Percentiles rank a stretch among this genome's conserved stretches.
Conservation (phyloP, 2,797 vertebrate genomes). For the Mergus octosetaceus region DNA sequence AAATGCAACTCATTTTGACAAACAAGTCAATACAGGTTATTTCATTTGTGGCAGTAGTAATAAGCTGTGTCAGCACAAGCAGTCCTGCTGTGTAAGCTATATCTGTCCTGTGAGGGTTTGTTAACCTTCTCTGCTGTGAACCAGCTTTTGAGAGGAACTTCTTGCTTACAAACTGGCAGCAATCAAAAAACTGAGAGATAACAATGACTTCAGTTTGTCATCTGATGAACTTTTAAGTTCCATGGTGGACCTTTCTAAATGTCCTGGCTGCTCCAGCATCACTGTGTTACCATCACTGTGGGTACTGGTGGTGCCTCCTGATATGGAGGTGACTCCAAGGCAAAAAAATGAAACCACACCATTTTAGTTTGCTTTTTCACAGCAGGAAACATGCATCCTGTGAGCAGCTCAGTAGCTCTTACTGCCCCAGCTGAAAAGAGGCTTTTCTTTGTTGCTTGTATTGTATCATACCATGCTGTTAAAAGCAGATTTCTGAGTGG, state of each 20-base stretch:
- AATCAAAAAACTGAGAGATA: not conserved
- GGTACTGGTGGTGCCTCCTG: not conserved
- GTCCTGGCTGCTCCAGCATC: not conserved
- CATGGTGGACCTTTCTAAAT: not conserved
- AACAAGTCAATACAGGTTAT: constrained; percentile 8
- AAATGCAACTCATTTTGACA: constrained; percentile 7
- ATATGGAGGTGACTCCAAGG: not conserved
- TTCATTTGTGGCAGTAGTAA: not conserved
- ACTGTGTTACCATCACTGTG: accelerated
- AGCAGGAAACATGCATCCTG: not conserved
- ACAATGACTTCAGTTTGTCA: not conserved
- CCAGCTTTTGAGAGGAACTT: not conserved
- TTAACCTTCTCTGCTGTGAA: not conserved
- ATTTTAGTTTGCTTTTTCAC: not conserved
- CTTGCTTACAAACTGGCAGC: not conserved
- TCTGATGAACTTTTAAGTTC: not conserved
- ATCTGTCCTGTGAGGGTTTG: not conserved
- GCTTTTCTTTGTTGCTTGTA: not conserved
- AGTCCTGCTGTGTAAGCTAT: not conserved
- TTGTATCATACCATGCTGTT: not conserved
- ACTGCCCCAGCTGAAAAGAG: not conserved
- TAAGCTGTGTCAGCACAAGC: not conserved
- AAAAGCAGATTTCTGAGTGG: not conserved
- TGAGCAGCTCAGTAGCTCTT: not conserved
- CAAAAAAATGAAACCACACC: not conserved